Evolutionary conservation across 1,140 invertebrate species (phyloP), one percentile per base, ranked within the genome.

Genomic region (Triops longicaudatus): DNA sequence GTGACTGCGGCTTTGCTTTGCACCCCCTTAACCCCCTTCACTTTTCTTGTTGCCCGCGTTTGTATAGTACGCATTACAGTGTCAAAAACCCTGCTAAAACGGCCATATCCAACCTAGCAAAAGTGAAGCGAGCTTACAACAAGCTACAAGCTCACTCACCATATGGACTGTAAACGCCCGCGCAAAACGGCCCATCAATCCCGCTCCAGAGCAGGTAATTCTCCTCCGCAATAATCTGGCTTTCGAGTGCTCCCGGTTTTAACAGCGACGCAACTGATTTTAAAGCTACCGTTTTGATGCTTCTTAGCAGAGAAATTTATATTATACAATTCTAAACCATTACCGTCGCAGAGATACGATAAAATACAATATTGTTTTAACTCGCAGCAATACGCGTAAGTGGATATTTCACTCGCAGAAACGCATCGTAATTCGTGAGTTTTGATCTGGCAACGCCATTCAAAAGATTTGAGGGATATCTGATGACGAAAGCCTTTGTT

Each of bases 11-110:
- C 50, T 22, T 22, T 63, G 14, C 31, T 37, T 37, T 37, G 31
- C 31, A 37, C 31, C 14, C 44, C 14, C 44, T 9, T 22, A n/a
- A 63, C 50, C 50, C 50, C 50, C 22, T n/a, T n/a, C 17, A n/a
- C 50, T 50, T 1, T 63, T 22, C 50, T 63, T 63, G 17, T 63
- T 22, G 50, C 50, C 14, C 2, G 31, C 31, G 50, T 63, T 63
- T 10, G 7, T 63, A 63, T n/a, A 17, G 50, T 22, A 63, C 14
- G 50, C 50, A 63, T 63, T 22, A 63, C n/a, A 63, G 50, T 22
- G n/a, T 17, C 50, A 63, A 63, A 63, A 63, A 63, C 50, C 22
- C 50, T 22, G 50, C 50, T 63, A 63, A 63, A 63, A 63, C 50
- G 22, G 50, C 50, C 3, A 63, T 63, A 63, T 63, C 50, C 50